Evolutionary conservation across 2,888 invertebrate species (phyloP), one percentile per base, ranked within the genome.

Genomic region (Nymphalis polychloros): DNA sequence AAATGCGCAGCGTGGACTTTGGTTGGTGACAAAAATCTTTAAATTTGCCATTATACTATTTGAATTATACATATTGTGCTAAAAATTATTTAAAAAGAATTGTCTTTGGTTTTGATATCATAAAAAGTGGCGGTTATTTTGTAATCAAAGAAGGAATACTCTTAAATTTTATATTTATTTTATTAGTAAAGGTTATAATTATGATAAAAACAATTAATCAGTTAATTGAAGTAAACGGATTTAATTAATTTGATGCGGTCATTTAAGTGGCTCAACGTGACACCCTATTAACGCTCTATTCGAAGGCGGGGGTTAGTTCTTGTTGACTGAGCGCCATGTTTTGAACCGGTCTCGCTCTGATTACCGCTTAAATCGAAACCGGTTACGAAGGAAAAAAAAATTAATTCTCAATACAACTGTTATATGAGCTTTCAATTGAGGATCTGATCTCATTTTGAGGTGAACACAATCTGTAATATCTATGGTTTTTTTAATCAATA

Each of bases 251-350:
- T 3, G 17, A 31, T n/a, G 31, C 53, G 53, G 53, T 55, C 53
- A 17, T 55, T 55, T 27, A 27, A 8, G 53, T 31, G 23, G 16
- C 27, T 31, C n/a, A 20, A 55, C 53, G 53, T 55, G 17, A 55
- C 16, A 55, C 53, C 53, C 27, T 55, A n/a, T 31, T 13, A 55
- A 31, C 23, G 50, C 53, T 46, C 46, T 8, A 61, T 8, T n/a
- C 55, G 46, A 48, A 57, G 55, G 59, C 61, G 48, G 57, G 57
- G 61, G 61, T 57, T 64, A 47, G 57, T 53, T 62, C 63, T 67
- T 63, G 68, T 71, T 68, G 68, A 63, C 68, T 65, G 65, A 67
- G 47, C 67, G 31, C 57, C 57, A 65, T 65, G 27, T 47, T 63
- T 52, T 35, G 62, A 49, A 55, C 61, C 69, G 63, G 60, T 66